A percentile compares a stretch with the other conserved stretches of the same genome.
phyloP scores from a whole-genome alignment of 1,140 invertebrate species.

The Cydia strobilella region DNA sequence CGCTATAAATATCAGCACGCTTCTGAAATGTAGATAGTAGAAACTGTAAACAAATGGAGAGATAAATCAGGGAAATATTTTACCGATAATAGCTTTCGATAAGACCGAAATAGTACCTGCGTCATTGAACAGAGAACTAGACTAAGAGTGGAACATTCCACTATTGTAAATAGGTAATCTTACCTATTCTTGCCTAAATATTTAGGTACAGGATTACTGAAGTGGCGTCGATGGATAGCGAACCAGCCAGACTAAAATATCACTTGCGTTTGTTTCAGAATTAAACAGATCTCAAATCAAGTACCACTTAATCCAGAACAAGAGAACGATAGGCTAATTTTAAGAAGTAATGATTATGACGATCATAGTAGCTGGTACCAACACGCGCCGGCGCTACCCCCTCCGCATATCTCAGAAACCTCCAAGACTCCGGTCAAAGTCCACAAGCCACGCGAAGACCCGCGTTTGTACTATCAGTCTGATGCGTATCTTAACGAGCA shows the following conservation, averaged over 20 bases:
- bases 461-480: slow-evolving; percentile 70
- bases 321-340: slow-evolving; percentile 37
- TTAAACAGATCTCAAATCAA: slow-evolving; percentile 12
- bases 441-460: slow-evolving; percentile 67
- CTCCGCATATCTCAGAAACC: slow-evolving; percentile 44
- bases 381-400: slow-evolving; percentile 45
- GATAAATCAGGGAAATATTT: background rate
- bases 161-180: background rate
- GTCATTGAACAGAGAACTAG: slow-evolving; percentile 7
- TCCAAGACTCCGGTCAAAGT: slow-evolving; percentile 49
- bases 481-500: slow-evolving; percentile 66
- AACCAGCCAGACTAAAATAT: slow-evolving; percentile 2
- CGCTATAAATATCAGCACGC: too few relatives aligned
- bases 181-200: slow-evolving; percentile 12
- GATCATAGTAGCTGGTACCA: slow-evolving; percentile 58
- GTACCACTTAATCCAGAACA: background rate
- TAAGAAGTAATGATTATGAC: slow-evolving; percentile 62
- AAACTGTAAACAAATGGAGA: slow-evolving; percentile 8
- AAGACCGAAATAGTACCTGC: slow-evolving; percentile 12
- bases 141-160: slow-evolving; percentile 3
- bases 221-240: slow-evolving; percentile 7
- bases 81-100: slow-evolving; percentile 9
- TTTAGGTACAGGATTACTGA: background rate
- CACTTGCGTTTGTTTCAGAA: background rate
- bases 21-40: too few relatives aligned